phyloP scores from a whole-genome alignment of 2,888 invertebrate genomes.

The Cryptocephalus primarius region DNA sequence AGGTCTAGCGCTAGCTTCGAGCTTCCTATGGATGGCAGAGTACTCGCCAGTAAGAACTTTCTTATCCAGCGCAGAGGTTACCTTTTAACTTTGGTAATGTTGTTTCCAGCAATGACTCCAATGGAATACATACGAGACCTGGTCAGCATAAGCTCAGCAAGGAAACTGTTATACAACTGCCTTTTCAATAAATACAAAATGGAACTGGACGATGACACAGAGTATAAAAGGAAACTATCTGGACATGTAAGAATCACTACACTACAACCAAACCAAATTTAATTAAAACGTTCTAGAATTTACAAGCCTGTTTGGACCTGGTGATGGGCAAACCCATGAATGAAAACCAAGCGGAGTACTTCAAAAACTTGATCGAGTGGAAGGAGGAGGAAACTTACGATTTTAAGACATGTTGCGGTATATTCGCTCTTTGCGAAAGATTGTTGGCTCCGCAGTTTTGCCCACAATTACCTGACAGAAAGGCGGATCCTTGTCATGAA shows the following conservation, averaged over 20 bases:
- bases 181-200: slow-evolving; percentile 40
- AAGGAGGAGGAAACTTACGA: slow-evolving; percentile 42
- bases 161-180: slow-evolving; percentile 45
- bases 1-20: slow-evolving; percentile 65
- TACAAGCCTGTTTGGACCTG: slow-evolving; percentile 45
- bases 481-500: slow-evolving; percentile 60
- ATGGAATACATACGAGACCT: slow-evolving; percentile 60
- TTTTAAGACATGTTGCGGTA: slow-evolving; percentile 69
- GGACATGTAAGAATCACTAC: slow-evolving; percentile 34
- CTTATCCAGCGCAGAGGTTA: neutral
- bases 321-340: slow-evolving; percentile 55
- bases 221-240: slow-evolving; percentile 33
- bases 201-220: slow-evolving; percentile 25
- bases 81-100: neutral
- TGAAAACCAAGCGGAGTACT: slow-evolving; percentile 38
- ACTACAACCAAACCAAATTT: neutral
- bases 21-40: slow-evolving; percentile 55
- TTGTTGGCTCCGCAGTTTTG: slow-evolving; percentile 45
- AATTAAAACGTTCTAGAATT: slow-evolving; percentile 31
- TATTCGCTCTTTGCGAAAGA: slow-evolving; percentile 68
- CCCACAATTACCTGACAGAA: slow-evolving; percentile 40
- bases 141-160: slow-evolving; percentile 50
- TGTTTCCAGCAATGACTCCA: slow-evolving; percentile 49
- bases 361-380: slow-evolving; percentile 45
- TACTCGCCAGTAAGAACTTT: slow-evolving; percentile 36